Evolutionary conservation across 1,140 invertebrate species (phyloP), one percentile per base, ranked within the genome.

Genomic region (Hyles vespertilio): DNA sequence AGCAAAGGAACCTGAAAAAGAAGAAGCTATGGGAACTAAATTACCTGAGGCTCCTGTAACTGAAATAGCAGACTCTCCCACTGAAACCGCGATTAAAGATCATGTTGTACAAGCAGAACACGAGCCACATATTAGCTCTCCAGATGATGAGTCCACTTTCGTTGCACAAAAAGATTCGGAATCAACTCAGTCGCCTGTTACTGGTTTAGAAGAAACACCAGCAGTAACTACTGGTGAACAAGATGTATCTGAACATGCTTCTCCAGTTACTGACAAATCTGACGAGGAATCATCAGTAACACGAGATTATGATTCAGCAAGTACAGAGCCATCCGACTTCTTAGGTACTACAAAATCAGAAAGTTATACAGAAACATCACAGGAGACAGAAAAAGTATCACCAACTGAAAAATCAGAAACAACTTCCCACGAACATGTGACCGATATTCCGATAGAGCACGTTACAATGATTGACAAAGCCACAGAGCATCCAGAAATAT

Each of bases 1-100:
- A 8, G 57, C 51, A 53, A 51, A 10, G 10, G 63, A 58, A 65
- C 47, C 58, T 63, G 43, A 62, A 11, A 40, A 51, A 48, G 10
- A 56, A 54, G 52, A 56, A 33, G 56, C 59, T 40, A 8, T 40
- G 61, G 56, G 45, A 43, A 56, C 67, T 52, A 56, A 65, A 40
- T 12, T 33, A 53, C 46, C 65, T 12, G 36, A 5, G 4, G 36
- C 36, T 5, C 11, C 6, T n/a, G n/a, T 48, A 12, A 48, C 47
- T 48, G 47, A 48, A 11, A 48, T n/a, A 48, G 2, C n/a, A 12
- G 47, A 11, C 9, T 5, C 22, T 48, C 6, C n/a, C 3, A n/a
- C n/a, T 11, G 47, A 12, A 48, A 3, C 50, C 8, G 8, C 33
- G 32, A 32, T 51, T 8, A 51, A 8, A 33, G 8, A 32, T 10